Evolutionary conservation across 2,888 invertebrate species (phyloP), one percentile per base, ranked within the genome.

Genomic region (Arrhopalites spinosus): DNA sequence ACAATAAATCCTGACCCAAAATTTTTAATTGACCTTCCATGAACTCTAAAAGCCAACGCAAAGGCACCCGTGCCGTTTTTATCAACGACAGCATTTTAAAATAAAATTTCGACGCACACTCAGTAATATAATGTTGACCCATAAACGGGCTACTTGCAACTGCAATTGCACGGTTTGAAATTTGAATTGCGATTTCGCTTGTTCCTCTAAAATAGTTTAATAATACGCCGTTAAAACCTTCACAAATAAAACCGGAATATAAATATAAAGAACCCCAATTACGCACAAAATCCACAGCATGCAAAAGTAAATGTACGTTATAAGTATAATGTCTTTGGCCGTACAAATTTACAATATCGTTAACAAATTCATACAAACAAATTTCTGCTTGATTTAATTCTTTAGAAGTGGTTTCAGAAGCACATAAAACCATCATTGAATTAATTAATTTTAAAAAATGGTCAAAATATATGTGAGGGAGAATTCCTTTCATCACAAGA

Each of bases 261-360:
- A n/a, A 25, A 75, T 77, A 78, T 13, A 78, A 50, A 0, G 80
- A 76, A 29, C 80, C 79, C 79, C 78, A 80, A 50, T 77, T 74
- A 13, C 25, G 15, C 0, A 80, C 78, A 61, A 75, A 74, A 0
- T 74, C 76, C 0, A 29, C 45, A 11, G 67, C 56, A 53, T 80
- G 80, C 13, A 71, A n/a, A 7, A 80, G 67, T 7, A 72, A 53
- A 71, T 80, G 80, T 0, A 78, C 23, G 67, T 80, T 80, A 68
- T 73, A 80, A 11, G 64, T 68, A 30, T 68, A 77, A 47, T 23
- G 30, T 11, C n/a, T 30, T 15, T 17, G 1, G 0, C 80, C 78
- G 50, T 80, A 80, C 0, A 78, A 43, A 27, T 5, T 45, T 29
- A 68, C 66, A 23, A 75, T 56, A 8, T 59, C n/a, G 29, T 30